phyloP scores from a whole-genome alignment of 2,888 invertebrate genomes.

The Saturnia pavonia region DNA sequence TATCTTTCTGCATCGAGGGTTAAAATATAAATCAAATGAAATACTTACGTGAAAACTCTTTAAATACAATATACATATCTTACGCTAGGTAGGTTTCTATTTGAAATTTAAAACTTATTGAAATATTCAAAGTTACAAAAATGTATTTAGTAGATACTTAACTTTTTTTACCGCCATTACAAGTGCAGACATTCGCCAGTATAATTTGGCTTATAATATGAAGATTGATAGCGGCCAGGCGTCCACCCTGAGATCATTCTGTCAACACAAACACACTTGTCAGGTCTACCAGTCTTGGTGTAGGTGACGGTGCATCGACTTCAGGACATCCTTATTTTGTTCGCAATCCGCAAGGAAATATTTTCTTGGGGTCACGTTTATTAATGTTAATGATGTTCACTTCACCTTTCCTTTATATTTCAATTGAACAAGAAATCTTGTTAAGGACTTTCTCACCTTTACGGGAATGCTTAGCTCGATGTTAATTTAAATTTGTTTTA shows the following conservation, averaged over 20 bases:
- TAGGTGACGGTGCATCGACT: constrained; percentile 48
- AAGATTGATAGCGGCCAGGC: constrained; percentile 72
- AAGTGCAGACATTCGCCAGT: constrained; percentile 38
- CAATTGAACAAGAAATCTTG: background rate
- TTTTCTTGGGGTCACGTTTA: constrained; percentile 38
- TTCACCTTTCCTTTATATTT: constrained; percentile 26
- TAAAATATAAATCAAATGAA: too few relatives aligned
- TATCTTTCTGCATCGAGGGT: too few relatives aligned
- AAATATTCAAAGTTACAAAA: background rate
- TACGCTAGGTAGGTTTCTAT: background rate
- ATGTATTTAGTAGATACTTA: too few relatives aligned
- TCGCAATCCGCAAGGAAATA: constrained; percentile 39
- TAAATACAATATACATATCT: too few relatives aligned
- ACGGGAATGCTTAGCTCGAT: background rate
- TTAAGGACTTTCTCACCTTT: background rate
- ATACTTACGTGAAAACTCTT: too few relatives aligned
- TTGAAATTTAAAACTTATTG: background rate
- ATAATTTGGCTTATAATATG: constrained; percentile 63
- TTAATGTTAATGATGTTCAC: constrained; percentile 29
- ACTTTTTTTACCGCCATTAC: constrained; percentile 44
- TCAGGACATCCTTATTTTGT: constrained; percentile 64
- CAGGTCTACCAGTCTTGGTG: constrained; percentile 27
- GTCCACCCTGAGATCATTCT: constrained; percentile 65
- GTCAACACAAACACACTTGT: constrained; percentile 55
- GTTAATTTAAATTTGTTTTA: too few relatives aligned